These are phyloP conservation scores for Listronotus oregonensis DNA, from an alignment of 1,140 invertebrate genomes.

Conservation along the genomic window DNA sequence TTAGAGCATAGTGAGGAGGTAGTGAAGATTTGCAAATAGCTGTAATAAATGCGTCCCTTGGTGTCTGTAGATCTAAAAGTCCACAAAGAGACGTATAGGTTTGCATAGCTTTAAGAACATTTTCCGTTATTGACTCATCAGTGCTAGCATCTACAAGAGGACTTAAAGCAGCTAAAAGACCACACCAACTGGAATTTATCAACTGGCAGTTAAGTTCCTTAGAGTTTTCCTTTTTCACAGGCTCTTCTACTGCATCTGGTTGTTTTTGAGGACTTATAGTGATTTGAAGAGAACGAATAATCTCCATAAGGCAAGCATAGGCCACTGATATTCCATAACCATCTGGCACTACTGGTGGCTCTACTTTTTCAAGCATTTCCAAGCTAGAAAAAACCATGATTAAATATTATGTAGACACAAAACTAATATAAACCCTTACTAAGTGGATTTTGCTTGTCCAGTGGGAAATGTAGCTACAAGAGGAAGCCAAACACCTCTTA, in stretches of 20 bases:
- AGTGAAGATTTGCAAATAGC: slow-evolving; percentile 93
- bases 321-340: slow-evolving; percentile 95
- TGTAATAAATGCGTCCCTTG: slow-evolving; percentile 91
- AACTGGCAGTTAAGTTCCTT: slow-evolving; percentile 73
- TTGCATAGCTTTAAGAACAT: slow-evolving; percentile 89
- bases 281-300: slow-evolving; percentile 78
- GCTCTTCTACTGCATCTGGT: slow-evolving; percentile 47
- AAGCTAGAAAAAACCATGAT: slow-evolving; percentile 73
- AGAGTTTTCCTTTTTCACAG: slow-evolving; percentile 55
- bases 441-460: slow-evolving; percentile 82
- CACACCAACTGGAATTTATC: slow-evolving; percentile 95
- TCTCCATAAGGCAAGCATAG: slow-evolving; percentile 89
- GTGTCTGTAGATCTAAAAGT: slow-evolving; percentile 69
- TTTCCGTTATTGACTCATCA: slow-evolving; percentile 88
- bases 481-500: slow-evolving; percentile 89
- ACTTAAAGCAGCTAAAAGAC: slow-evolving; percentile 86
- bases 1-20: slow-evolving; percentile 92
- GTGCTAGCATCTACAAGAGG: slow-evolving; percentile 93
- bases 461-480: slow-evolving; percentile 83
- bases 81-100: slow-evolving; percentile 83
- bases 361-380: slow-evolving; percentile 93
- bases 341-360: slow-evolving; percentile 90
- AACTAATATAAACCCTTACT: slow-evolving; percentile 85
- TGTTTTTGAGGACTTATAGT: slow-evolving; percentile 65
- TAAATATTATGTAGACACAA: too few relatives aligned